phyloP scores from a whole-genome alignment of 2,797 vertebrate genomes.

The Heterohyrax brucei region DNA sequence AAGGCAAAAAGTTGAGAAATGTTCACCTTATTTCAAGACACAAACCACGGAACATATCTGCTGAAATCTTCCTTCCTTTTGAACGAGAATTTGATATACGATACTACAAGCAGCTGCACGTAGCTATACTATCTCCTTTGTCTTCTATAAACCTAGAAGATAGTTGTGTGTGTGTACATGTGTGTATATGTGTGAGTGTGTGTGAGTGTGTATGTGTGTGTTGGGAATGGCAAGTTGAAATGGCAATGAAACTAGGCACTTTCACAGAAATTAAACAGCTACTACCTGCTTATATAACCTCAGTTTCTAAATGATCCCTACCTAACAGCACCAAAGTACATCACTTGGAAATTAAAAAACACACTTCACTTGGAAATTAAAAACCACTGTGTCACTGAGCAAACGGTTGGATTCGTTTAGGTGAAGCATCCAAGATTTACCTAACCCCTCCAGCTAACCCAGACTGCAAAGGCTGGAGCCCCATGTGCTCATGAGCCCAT shows the following conservation, averaged over 20 bases:
- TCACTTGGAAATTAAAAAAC: conserved; percentile 62
- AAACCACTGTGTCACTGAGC: not conserved
- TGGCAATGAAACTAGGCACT: conserved; percentile 71
- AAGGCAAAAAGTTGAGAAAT: conserved; percentile 21
- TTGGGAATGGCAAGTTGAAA: not conserved
- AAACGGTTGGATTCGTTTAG: conserved; percentile 77
- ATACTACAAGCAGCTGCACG: not conserved
- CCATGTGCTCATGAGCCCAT: not conserved
- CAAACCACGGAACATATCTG: not conserved
- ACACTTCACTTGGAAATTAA: conserved; percentile 49
- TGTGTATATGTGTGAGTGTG: not conserved
- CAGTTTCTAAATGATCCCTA: conserved; percentile 69
- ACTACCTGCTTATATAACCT: conserved; percentile 60
- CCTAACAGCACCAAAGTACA: conserved; percentile 72
- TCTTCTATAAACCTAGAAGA: not conserved
- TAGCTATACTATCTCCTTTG: not conserved
- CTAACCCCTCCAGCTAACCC: conserved; percentile 48
- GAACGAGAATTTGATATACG: not conserved
- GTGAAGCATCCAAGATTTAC: not conserved
- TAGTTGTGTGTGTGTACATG: not conserved
- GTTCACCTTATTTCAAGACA: not conserved
- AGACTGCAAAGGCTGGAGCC: not conserved
- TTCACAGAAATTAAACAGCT: conserved; percentile 83
- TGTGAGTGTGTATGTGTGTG: not conserved
- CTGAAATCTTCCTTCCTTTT: conserved; percentile 33